Percentiles rank a stretch among this genome's conserved stretches.
Evolutionary conservation across 2,888 invertebrate genomes (phyloP).

Genomic region (Perizoma affinitatum): DNA sequence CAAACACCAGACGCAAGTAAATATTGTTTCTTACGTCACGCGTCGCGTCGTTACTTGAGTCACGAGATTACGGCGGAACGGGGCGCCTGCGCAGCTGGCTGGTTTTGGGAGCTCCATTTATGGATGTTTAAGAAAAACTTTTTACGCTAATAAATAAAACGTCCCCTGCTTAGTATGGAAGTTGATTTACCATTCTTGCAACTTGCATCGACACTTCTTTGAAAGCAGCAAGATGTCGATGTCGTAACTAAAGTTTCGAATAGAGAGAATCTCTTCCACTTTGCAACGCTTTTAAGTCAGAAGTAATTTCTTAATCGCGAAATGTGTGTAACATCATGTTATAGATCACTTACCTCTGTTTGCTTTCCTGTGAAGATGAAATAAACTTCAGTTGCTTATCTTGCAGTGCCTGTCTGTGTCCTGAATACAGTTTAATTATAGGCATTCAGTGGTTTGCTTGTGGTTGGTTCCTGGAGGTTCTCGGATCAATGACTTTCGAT

Average conservation of each 20-base stretch:
- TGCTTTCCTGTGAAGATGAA: slow-evolving; percentile 40
- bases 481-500: slow-evolving; percentile 30
- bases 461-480: slow-evolving; percentile 37
- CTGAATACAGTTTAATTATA: slow-evolving; percentile 57
- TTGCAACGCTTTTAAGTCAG: slow-evolving; percentile 12
- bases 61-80: slow-evolving; percentile 42
- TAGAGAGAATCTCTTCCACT: neutral
- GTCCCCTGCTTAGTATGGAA: slow-evolving; percentile 8
- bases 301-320: slow-evolving; percentile 4
- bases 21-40: slow-evolving; percentile 48
- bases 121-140: slow-evolving; percentile 46
- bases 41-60: slow-evolving; percentile 53
- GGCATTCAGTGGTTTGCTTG: slow-evolving; percentile 42
- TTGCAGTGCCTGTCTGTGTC: slow-evolving; percentile 55
- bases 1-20: slow-evolving; percentile 41
- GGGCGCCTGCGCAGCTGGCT: slow-evolving; percentile 49
- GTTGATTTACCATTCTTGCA: slow-evolving; percentile 6
- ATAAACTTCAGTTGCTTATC: slow-evolving; percentile 59
- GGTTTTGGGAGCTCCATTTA: slow-evolving; percentile 62
- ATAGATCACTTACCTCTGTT: slow-evolving; percentile 51
- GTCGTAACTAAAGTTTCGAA: neutral
- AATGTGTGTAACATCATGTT: slow-evolving; percentile 5
- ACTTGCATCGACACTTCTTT: neutral
- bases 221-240: neutral
- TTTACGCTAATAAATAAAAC: slow-evolving; percentile 14